phyloP scores from a whole-genome alignment of 2,113 vertebrate species.

The Acanthisitta chloris region DNA sequence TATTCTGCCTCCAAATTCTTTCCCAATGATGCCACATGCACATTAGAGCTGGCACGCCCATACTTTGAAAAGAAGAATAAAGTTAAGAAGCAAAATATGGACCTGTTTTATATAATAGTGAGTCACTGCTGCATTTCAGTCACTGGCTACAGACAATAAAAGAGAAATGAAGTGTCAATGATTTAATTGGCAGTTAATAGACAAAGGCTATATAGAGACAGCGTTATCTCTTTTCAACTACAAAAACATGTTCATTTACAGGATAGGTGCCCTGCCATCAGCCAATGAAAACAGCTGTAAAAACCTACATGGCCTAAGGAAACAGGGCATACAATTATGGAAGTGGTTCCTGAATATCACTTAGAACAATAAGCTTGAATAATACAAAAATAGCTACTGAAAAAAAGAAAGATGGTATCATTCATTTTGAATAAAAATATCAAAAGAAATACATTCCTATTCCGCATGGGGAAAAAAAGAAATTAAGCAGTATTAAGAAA shows the following conservation, averaged over 20 bases:
- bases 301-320: background rate
- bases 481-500: background rate
- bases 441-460: background rate
- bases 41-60: background rate
- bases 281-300: background rate
- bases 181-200: background rate
- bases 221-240: background rate
- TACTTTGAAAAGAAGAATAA: conserved; percentile 31
- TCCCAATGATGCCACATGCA: conserved; percentile 6
- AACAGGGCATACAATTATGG: background rate
- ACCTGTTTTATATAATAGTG: background rate
- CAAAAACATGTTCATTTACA: background rate
- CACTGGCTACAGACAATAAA: background rate
- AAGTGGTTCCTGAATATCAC: background rate
- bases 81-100: conserved; percentile 20
- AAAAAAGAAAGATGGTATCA: background rate
- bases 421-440: background rate
- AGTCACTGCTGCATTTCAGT: conserved; percentile 7
- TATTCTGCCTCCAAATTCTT: conserved; percentile 38
- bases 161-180: background rate
- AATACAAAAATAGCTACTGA: background rate
- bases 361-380: background rate
- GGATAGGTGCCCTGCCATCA: background rate
- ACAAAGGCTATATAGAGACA: background rate
- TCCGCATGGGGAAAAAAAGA: background rate